phyloP scores from a whole-genome alignment of 2,888 invertebrate species.

The Chymomyza amoena region DNA sequence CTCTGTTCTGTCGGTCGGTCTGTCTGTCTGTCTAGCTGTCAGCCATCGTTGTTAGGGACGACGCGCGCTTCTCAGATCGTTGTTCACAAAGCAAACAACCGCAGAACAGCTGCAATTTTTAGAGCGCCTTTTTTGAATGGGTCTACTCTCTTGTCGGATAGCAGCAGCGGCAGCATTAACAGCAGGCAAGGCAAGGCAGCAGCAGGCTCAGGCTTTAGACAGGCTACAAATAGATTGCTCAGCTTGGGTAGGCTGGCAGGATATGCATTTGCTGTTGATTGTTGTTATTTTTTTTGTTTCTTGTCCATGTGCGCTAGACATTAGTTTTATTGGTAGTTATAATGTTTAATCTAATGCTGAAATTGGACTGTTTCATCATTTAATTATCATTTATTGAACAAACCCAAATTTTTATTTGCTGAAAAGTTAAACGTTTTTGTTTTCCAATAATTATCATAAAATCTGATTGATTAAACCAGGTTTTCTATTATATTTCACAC shows the following conservation, averaged over 20 bases:
- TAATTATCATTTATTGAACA: neutral
- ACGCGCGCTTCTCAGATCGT: slow-evolving; percentile 16
- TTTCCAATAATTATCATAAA: neutral
- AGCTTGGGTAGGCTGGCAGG: slow-evolving; percentile 50
- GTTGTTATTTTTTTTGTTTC: slow-evolving; percentile 9
- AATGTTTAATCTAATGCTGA: too few relatives aligned
- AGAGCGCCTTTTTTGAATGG: slow-evolving; percentile 38
- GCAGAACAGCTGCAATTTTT: slow-evolving; percentile 62
- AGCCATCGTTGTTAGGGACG: neutral
- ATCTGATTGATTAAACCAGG: too few relatives aligned
- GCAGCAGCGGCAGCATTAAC: slow-evolving; percentile 32
- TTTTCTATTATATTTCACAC: too few relatives aligned
- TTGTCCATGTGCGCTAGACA: neutral
- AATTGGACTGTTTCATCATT: too few relatives aligned
- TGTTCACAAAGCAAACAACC: slow-evolving; percentile 19
- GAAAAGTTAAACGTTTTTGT: neutral
- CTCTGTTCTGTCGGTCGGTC: neutral
- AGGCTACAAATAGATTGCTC: slow-evolving; percentile 10
- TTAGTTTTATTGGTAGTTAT: too few relatives aligned
- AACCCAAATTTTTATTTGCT: neutral
- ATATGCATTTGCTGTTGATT: slow-evolving; percentile 47
- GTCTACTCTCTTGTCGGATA: slow-evolving; percentile 12
- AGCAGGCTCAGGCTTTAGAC: slow-evolving; percentile 20
- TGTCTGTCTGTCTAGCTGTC: slow-evolving; percentile 14
- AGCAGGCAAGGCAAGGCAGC: slow-evolving; percentile 32